A percentile compares a stretch with the other conserved stretches of the same genome.
Conservation (phyloP, 2,113 vertebrate species). For the Petaurus breviceps region DNA sequence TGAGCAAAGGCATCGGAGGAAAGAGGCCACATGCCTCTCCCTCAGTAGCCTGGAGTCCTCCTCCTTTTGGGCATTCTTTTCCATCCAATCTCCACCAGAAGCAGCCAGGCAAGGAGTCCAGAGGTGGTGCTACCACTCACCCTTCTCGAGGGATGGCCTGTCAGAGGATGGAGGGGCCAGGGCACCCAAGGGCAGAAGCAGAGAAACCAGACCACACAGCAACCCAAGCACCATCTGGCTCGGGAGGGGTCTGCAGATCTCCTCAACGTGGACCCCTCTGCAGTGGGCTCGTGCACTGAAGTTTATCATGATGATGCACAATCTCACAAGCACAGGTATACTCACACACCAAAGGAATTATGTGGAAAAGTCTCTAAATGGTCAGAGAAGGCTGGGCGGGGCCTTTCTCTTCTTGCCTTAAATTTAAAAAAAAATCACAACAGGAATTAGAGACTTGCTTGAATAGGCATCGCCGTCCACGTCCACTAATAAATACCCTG, state of each 20-base stretch:
- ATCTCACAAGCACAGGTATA: slow-evolving; percentile 81
- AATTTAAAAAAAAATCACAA: slow-evolving; percentile 77
- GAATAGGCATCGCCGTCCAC: slow-evolving; percentile 77
- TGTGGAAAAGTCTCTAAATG: slow-evolving; percentile 79
- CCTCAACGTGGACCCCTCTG: slow-evolving; percentile 77
- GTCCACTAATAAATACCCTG: slow-evolving; percentile 68
- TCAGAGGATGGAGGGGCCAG: slow-evolving; percentile 60
- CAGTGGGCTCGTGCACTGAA: slow-evolving; percentile 78
- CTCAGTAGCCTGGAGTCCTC: slow-evolving; percentile 6
- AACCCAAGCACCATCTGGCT: slow-evolving; percentile 51
- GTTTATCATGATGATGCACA: slow-evolving; percentile 76
- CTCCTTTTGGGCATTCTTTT: slow-evolving; percentile 24
- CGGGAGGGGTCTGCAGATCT: slow-evolving; percentile 69
- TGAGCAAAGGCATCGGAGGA: background rate
- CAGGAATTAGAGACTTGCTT: slow-evolving; percentile 72
- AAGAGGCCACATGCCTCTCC: background rate
- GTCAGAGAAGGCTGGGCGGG: slow-evolving; percentile 70
- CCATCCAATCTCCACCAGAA: slow-evolving; percentile 4
- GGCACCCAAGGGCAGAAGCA: slow-evolving; percentile 67
- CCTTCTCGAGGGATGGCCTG: slow-evolving; percentile 57
- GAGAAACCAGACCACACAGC: slow-evolving; percentile 52
- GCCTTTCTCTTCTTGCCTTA: slow-evolving; percentile 70
- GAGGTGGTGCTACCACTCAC: background rate
- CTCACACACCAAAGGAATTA: slow-evolving; percentile 80
- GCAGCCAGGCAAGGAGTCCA: slow-evolving; percentile 29